Evolutionary conservation across 2,888 invertebrate species (phyloP).

Genomic region (Mycalesis mineus): DNA sequence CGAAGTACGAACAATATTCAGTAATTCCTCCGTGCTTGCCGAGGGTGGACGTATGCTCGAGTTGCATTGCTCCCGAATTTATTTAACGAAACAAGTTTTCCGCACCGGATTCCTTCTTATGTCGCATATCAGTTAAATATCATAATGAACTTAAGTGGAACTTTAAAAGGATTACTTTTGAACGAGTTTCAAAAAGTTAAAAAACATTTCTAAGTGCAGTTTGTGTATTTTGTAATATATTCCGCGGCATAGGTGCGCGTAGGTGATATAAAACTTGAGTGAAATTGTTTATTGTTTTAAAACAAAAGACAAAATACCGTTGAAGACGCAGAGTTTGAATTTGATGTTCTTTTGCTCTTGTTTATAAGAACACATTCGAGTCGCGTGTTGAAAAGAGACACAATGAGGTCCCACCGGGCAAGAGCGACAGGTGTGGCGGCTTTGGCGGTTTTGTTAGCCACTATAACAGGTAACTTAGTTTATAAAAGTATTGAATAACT

Average conservation of each 20-base stretch:
- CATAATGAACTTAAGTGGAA: slow-evolving; percentile 57
- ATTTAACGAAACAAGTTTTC: slow-evolving; percentile 70
- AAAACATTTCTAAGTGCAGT: slow-evolving; percentile 55
- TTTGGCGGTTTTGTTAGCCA: slow-evolving; percentile 64
- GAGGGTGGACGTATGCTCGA: slow-evolving; percentile 55
- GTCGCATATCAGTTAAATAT: slow-evolving; percentile 34
- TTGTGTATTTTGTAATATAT: slow-evolving; percentile 61
- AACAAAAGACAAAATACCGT: slow-evolving; percentile 55
- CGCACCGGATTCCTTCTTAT: slow-evolving; percentile 37
- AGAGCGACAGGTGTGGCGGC: slow-evolving; percentile 74
- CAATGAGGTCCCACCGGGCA: slow-evolving; percentile 61
- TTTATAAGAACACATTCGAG: slow-evolving; percentile 54
- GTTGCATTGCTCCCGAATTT: slow-evolving; percentile 34
- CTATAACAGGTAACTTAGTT: slow-evolving; percentile 66
- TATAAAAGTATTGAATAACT: slow-evolving; percentile 29
- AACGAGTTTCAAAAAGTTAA: slow-evolving; percentile 45
- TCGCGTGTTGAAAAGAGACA: slow-evolving; percentile 70
- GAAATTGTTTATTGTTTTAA: slow-evolving; percentile 64
- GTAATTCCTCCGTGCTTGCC: slow-evolving; percentile 46
- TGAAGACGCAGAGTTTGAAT: slow-evolving; percentile 52
- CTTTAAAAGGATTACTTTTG: slow-evolving; percentile 42
- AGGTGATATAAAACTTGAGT: slow-evolving; percentile 66
- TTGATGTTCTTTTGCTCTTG: slow-evolving; percentile 59
- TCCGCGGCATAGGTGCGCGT: slow-evolving; percentile 49
- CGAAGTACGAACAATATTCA: slow-evolving; percentile 20